Conservation (phyloP, 64 coral and sea anemone genomes). For the Catalaphyllia jardinei region DNA sequence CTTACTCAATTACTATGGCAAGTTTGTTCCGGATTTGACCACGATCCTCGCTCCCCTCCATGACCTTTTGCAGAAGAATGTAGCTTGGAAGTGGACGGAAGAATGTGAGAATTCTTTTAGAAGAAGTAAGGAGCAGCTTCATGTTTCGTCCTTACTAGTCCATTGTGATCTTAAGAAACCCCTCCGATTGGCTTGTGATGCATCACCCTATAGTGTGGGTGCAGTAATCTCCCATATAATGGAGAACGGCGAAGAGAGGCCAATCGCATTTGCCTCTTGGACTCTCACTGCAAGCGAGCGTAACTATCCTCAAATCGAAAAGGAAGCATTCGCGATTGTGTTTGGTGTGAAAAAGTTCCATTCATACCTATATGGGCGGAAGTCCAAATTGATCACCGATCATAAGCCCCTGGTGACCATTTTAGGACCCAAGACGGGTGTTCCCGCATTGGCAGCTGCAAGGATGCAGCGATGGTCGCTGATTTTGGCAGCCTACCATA, state of each 20-base stretch:
- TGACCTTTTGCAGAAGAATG: slow-evolving; percentile 19
- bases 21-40: neutral
- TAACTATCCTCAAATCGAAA: neutral
- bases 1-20: too few species aligned
- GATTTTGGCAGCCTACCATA: too few species aligned
- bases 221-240: slow-evolving; percentile 14
- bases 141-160: neutral
- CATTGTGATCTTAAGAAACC: slow-evolving; percentile 35
- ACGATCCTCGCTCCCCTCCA: slow-evolving; percentile 19
- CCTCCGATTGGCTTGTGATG: slow-evolving; percentile 32
- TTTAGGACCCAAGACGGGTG: too few species aligned
- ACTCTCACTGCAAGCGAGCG: neutral
- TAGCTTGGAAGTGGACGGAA: slow-evolving; percentile 28
- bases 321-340: too few species aligned
- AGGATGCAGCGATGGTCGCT: too few species aligned
- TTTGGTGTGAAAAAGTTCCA: too few species aligned
- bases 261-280: neutral
- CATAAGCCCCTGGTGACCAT: too few species aligned
- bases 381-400: too few species aligned
- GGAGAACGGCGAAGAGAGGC: slow-evolving; percentile 6
- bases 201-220: slow-evolving; percentile 36
- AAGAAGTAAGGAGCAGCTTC: slow-evolving; percentile 11
- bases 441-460: too few species aligned
- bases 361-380: too few species aligned
- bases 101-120: slow-evolving; percentile 46